Conservation (phyloP, 2,113 vertebrate species). For the Amphiprion percula region DNA sequence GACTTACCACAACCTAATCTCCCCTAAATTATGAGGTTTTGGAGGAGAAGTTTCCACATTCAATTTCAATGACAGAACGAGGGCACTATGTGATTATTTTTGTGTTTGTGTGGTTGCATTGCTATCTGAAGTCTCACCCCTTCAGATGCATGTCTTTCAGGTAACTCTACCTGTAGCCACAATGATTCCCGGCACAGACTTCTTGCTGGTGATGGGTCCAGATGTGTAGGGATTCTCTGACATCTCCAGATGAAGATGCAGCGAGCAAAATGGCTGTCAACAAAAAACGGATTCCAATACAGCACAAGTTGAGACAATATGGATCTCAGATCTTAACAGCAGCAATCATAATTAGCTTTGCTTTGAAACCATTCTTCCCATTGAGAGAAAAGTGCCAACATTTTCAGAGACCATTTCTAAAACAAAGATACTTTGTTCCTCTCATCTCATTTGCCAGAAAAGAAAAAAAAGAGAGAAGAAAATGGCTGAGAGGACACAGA, state of each 20-base stretch:
- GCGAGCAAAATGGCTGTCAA: constrained; percentile 93
- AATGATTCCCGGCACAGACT: constrained; percentile 92
- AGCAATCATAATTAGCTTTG: constrained; percentile 63
- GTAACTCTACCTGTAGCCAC: constrained; percentile 91
- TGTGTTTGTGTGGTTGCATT: constrained; percentile 9
- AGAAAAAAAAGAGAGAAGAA: constrained; percentile 52
- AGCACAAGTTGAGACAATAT: constrained; percentile 50
- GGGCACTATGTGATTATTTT: constrained; percentile 47
- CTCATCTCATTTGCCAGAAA: constrained; percentile 49
- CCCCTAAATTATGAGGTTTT: constrained; percentile 41
- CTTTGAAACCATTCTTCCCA: constrained; percentile 54
- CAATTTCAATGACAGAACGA: constrained; percentile 64
- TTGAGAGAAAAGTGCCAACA: constrained; percentile 60
- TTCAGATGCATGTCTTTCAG: background rate
- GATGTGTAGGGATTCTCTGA: constrained; percentile 96
- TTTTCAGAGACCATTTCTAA: constrained; percentile 66
- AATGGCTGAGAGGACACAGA: constrained; percentile 69
- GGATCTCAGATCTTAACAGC: constrained; percentile 57
- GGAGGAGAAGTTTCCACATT: constrained; percentile 34
- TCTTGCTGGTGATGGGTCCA: constrained; percentile 94
- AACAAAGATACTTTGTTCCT: constrained; percentile 72
- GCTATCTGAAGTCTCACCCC: constrained; percentile 11
- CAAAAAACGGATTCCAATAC: constrained; percentile 49
- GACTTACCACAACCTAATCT: constrained; percentile 36
- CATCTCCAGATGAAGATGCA: constrained; percentile 95